Percentiles rank a stretch among this genome's conserved stretches.
Conservation (phyloP, 2,113 vertebrate genomes). For the Galemys pyrenaicus region DNA sequence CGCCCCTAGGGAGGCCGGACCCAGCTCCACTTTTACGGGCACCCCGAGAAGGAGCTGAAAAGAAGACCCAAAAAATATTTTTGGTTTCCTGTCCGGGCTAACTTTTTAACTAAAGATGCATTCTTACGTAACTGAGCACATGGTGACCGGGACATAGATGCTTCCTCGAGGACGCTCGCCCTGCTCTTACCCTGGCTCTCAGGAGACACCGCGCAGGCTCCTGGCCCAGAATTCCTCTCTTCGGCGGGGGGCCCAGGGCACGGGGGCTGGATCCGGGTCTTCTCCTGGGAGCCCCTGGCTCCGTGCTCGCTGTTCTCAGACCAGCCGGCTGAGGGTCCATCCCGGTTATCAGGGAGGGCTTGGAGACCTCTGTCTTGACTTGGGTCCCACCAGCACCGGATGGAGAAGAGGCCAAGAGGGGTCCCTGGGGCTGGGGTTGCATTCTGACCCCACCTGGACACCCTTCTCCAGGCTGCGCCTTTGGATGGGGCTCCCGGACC, state of each 20-base stretch:
- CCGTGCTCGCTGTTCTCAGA: neutral
- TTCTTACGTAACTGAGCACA: constrained; percentile 31
- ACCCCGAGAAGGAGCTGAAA: neutral
- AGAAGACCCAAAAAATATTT: neutral
- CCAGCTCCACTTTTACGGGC: neutral
- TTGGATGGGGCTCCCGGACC: neutral
- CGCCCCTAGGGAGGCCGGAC: too few species aligned
- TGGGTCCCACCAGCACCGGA: rapidly evolving
- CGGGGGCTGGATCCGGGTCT: neutral
- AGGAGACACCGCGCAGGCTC: neutral
- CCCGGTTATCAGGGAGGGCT: too few species aligned
- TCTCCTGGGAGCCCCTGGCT: rapidly evolving
- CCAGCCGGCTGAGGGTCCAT: too few species aligned
- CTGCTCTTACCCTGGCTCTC: neutral
- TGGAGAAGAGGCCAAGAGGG: neutral
- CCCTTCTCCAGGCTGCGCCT: neutral
- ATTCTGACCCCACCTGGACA: neutral
- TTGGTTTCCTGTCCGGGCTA: neutral
- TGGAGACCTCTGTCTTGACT: too few species aligned
- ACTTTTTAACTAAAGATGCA: neutral
- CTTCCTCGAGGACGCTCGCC: neutral
- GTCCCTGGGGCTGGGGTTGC: neutral
- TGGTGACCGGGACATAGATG: neutral
- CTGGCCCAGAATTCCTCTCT: neutral
- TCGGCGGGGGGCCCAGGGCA: neutral